phyloP scores from a whole-genome alignment of 2,888 invertebrate genomes.

The Eulithis prunata region DNA sequence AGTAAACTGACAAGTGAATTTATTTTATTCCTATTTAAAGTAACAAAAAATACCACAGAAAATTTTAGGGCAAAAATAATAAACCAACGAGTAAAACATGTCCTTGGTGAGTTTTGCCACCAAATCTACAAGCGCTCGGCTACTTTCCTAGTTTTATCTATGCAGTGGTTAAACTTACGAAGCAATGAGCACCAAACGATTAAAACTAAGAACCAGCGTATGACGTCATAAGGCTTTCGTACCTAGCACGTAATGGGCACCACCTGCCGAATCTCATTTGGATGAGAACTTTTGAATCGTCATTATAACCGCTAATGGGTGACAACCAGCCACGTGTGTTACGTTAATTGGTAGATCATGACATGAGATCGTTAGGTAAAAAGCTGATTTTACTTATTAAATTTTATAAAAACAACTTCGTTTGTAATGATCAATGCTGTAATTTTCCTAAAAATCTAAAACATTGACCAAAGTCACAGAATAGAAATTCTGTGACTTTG shows the following conservation, averaged over 20 bases:
- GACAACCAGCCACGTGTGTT: conserved; percentile 48
- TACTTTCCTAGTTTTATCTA: background rate
- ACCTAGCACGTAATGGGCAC: conserved; percentile 46
- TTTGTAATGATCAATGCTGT: background rate
- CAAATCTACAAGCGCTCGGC: too few species aligned
- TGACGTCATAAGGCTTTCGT: conserved; percentile 46
- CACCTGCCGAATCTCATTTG: conserved; percentile 57
- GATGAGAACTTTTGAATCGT: conserved; percentile 56
- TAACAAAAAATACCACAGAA: too few species aligned
- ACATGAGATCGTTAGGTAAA: conserved; percentile 21
- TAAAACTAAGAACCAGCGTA: conserved; percentile 25
- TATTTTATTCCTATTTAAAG: too few species aligned
- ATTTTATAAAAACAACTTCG: too few species aligned
- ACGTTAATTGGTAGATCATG: conserved; percentile 26
- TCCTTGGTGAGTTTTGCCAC: too few species aligned
- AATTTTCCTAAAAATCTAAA: too few species aligned
- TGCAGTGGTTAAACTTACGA: background rate
- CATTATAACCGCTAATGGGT: conserved; percentile 58
- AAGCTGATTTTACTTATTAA: too few species aligned
- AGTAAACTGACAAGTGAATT: background rate
- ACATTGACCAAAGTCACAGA: too few species aligned
- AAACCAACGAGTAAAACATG: too few species aligned
- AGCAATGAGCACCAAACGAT: conserved; percentile 1
- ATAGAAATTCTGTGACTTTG: too few species aligned
- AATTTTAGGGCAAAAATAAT: too few species aligned